These are phyloP conservation scores for Petrocephalus zakoni DNA, from an alignment of 2,113 vertebrate species.

Conservation along the genomic window DNA sequence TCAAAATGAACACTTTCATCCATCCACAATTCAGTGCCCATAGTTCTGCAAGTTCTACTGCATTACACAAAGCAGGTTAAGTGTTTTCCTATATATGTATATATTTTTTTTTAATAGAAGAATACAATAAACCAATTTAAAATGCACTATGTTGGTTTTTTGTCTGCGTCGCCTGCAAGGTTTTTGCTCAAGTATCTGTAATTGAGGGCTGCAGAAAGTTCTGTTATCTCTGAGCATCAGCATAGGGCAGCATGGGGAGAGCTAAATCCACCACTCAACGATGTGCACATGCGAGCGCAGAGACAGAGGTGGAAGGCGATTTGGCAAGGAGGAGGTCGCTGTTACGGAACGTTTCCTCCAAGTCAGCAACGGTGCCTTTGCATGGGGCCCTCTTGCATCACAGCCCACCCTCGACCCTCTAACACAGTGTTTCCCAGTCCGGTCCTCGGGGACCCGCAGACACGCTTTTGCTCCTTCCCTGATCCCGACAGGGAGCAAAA, in stretches of 20 bases:
- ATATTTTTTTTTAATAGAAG: neutral
- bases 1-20: neutral
- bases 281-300: neutral
- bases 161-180: no score
- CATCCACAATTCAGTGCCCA: neutral
- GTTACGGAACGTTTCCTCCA: neutral
- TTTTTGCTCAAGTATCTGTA: neutral
- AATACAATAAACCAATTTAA: neutral
- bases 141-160: neutral
- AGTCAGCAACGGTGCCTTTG: neutral
- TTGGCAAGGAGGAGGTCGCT: neutral
- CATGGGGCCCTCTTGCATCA: slow-evolving; percentile 4
- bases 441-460: neutral
- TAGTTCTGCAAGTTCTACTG: neutral
- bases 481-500: no score
- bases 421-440: neutral
- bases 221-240: neutral
- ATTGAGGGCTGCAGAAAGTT: neutral
- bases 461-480: neutral
- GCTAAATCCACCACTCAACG: neutral
- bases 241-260: neutral
- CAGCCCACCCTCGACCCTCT: neutral
- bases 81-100: neutral
- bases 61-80: slow-evolving; percentile 1
- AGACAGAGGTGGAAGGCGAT: neutral